Evolutionary conservation across 2,113 vertebrate species (phyloP), one percentile per base, ranked within the genome.

Genomic region (Tragulus kanchil): DNA sequence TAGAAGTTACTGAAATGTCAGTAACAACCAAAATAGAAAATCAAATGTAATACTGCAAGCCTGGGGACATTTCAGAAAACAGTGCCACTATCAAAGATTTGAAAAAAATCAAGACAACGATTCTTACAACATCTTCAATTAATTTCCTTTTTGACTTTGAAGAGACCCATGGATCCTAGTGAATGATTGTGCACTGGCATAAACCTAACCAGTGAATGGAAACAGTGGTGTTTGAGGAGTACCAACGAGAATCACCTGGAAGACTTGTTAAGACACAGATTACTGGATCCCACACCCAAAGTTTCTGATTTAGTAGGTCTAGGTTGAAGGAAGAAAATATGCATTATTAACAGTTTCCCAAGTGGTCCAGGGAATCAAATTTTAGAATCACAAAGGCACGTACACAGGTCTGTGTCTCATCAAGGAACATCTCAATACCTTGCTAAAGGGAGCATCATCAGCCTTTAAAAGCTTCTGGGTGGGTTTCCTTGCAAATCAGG

Each of bases 1-100:
- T 9, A 92, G 23, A 92, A 84, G 52, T 21, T 8, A 88, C 52
- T 82, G 78, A 77, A 91, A 93, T 90, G 83, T 75, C 77, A 94
- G 3, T 65, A 89, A 50, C 17, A 42, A 65, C 45, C 3, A 85
- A 93, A 86, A 77, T 26, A 94, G 45, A 93, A 93, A 89, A 78
- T 58, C 69, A 75, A 90, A 85, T 62, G 17, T 48, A 85, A 81
- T 65, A 17, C 6, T n/a, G 3, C 12, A 83, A n/a, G 23, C n/a
- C 45, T 61, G 11, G 11, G 61, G 31, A 7, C 42, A 89, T 79
- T 88, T 93, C 59, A 85, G 45, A 83, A 90, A 90, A 21, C 25
- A 62, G 3, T 58, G n/a, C 21, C 5, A 59, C 31, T 58, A 42
- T 50, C 10, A 79, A 71, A 96, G 25, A 67, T 93, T 84, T 75